Evolutionary conservation across 1,140 invertebrate genomes (phyloP).

Genomic region (Goniozus legneri): DNA sequence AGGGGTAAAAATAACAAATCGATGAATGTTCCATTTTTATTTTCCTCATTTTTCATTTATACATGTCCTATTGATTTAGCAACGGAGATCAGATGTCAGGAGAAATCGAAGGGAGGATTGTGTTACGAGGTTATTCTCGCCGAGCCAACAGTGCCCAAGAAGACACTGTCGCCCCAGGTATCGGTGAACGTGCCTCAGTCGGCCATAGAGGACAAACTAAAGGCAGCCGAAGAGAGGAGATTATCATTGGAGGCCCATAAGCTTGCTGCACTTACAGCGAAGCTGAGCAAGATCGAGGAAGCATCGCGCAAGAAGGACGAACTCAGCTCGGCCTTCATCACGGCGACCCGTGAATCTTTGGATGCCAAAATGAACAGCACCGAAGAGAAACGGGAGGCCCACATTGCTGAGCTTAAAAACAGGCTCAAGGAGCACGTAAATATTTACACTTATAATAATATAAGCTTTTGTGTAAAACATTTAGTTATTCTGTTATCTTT

Average conservation of each 20-base stretch:
- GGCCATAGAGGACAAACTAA: conserved; percentile 86
- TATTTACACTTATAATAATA: conserved; percentile 5
- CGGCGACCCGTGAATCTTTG: conserved; percentile 78
- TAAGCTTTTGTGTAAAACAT: background rate
- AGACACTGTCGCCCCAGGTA: conserved; percentile 60
- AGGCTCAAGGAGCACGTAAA: conserved; percentile 78
- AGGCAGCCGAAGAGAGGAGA: conserved; percentile 87
- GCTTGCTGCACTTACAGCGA: conserved; percentile 74
- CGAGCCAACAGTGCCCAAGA: conserved; percentile 70
- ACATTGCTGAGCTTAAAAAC: conserved; percentile 80
- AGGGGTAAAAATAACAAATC: too few species aligned
- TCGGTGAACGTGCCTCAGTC: conserved; percentile 55
- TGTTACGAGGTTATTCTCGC: conserved; percentile 92
- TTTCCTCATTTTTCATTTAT: background rate
- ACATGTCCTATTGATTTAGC: conserved; percentile 51
- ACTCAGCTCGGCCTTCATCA: conserved; percentile 78
- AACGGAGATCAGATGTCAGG: conserved; percentile 84
- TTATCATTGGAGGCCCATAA: conserved; percentile 80
- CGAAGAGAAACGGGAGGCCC: conserved; percentile 82
- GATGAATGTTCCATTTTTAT: too few species aligned
- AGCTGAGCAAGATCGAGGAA: conserved; percentile 83
- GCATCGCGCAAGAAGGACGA: conserved; percentile 86
- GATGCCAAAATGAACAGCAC: conserved; percentile 87
- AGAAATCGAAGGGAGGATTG: conserved; percentile 83
- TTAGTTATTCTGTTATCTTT: conserved; percentile 36